Conservation (phyloP, 2,888 invertebrate species). For the Eugnorisma glareosa region DNA sequence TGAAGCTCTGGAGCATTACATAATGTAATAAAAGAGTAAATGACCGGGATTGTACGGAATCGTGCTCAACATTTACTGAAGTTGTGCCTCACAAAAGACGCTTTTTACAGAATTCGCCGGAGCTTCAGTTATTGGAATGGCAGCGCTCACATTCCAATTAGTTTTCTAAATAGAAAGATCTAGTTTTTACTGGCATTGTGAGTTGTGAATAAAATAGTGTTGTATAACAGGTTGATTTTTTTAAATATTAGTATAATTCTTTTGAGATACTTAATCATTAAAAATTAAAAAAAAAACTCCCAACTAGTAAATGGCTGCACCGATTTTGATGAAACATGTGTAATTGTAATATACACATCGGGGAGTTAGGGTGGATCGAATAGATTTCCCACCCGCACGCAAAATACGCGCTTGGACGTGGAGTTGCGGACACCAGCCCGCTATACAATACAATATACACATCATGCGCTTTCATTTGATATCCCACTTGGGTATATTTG, state of each 20-base stretch:
- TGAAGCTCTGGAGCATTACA: conserved; percentile 7
- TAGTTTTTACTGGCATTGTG: background rate
- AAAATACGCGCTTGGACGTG: too few species aligned
- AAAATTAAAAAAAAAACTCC: too few species aligned
- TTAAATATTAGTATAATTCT: background rate
- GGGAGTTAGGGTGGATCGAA: too few species aligned
- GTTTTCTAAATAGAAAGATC: conserved; percentile 13
- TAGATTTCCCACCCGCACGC: too few species aligned
- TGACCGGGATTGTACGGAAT: conserved; percentile 5
- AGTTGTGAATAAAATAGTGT: background rate
- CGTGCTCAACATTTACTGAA: conserved; percentile 23
- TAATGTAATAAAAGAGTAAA: conserved; percentile 8
- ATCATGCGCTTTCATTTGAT: too few species aligned
- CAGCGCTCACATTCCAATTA: conserved; percentile 26
- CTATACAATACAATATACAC: too few species aligned
- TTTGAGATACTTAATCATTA: too few species aligned
- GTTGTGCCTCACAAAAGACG: conserved; percentile 13
- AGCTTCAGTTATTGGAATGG: conserved; percentile 14
- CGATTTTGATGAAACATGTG: too few species aligned
- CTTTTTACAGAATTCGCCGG: conserved; percentile 9
- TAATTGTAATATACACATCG: too few species aligned
- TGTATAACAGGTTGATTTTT: background rate
- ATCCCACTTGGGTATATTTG: too few species aligned
- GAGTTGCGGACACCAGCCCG: too few species aligned
- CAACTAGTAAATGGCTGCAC: too few species aligned